Percentiles rank a stretch among this genome's conserved stretches.
Evolutionary conservation across 1,140 invertebrate genomes (phyloP).

Genomic region (Pomacea maculata): DNA sequence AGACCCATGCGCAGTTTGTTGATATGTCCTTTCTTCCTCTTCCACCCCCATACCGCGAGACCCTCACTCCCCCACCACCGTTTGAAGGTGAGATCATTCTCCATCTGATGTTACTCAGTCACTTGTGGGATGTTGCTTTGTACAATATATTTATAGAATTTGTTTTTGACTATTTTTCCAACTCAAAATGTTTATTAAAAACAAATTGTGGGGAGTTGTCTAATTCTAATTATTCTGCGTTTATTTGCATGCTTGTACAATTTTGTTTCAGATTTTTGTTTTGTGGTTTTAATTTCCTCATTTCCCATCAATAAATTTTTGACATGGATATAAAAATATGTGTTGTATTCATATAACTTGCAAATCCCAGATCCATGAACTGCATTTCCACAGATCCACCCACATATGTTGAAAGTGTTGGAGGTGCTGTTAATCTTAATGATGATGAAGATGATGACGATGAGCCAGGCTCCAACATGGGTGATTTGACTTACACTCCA

Average conservation of each 20-base stretch:
- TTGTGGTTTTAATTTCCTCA: too few species aligned
- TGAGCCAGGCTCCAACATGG: slow-evolving; percentile 56
- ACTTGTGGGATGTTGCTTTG: background rate
- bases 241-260: too few species aligned
- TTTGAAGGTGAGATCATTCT: slow-evolving; percentile 58
- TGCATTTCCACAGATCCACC: slow-evolving; percentile 61
- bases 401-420: slow-evolving; percentile 68
- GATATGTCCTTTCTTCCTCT: slow-evolving; percentile 48
- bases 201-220: too few species aligned
- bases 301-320: too few species aligned
- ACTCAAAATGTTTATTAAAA: too few species aligned
- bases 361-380: too few species aligned
- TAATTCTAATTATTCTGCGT: too few species aligned
- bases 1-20: slow-evolving; percentile 48
- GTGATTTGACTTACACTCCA: slow-evolving; percentile 64
- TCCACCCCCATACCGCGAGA: slow-evolving; percentile 66
- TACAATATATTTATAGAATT: too few species aligned
- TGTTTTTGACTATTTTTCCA: too few species aligned
- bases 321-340: too few species aligned
- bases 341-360: too few species aligned
- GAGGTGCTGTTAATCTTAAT: slow-evolving; percentile 66
- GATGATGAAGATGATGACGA: slow-evolving; percentile 65
- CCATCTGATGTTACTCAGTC: background rate
- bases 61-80: slow-evolving; percentile 60
- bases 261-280: too few species aligned